phyloP scores from a whole-genome alignment of 2,797 vertebrate species.

The Labeo calbasu region DNA sequence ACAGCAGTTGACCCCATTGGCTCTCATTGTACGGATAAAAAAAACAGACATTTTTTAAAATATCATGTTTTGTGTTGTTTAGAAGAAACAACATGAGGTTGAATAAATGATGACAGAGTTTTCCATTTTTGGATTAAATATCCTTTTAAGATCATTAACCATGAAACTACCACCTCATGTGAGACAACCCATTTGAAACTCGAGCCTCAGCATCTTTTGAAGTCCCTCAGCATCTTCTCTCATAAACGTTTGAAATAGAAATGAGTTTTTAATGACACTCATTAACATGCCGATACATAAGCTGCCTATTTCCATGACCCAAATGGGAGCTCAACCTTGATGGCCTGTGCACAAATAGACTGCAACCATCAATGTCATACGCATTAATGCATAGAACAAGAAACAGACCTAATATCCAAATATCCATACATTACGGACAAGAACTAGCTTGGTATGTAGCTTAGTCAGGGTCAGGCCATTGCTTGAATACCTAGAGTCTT shows the following conservation, averaged over 20 bases:
- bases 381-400: background rate
- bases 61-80: background rate
- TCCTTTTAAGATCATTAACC: conserved; percentile 1
- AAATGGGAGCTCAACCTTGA: background rate
- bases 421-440: background rate
- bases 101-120: background rate
- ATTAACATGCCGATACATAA: conserved; percentile 16
- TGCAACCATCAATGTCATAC: background rate
- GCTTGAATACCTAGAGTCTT: background rate
- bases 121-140: background rate
- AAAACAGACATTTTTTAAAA: background rate
- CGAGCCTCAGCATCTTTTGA: conserved; percentile 16
- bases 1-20: background rate
- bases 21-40: background rate
- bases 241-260: conserved; percentile 24
- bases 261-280: conserved; percentile 28
- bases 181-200: conserved; percentile 5
- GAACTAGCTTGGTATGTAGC: background rate
- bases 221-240: conserved; percentile 20
- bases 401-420: background rate
- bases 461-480: background rate
- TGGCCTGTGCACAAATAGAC: background rate
- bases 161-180: conserved; percentile 8
- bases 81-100: background rate
- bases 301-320: background rate